Evolutionary conservation across 2,797 vertebrate species (phyloP).

Genomic region (Distichodus sexfasciatus): DNA sequence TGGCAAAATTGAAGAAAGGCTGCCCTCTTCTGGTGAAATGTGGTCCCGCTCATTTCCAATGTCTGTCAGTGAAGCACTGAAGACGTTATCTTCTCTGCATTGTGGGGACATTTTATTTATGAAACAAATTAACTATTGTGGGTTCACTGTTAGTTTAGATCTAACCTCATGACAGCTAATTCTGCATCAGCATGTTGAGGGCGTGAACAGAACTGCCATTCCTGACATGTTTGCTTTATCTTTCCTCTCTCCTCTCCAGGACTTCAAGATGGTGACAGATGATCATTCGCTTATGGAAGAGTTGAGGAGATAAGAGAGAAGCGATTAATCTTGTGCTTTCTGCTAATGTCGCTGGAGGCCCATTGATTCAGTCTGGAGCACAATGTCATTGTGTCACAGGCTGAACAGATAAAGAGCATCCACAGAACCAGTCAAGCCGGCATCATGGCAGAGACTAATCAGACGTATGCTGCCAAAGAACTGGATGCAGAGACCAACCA

Average conservation of each 20-base stretch:
- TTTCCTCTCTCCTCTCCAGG: constrained; percentile 55
- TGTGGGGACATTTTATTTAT: neutral
- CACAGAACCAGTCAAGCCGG: constrained; percentile 67
- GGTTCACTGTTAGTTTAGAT: neutral
- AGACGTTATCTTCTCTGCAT: neutral
- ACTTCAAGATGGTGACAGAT: constrained; percentile 61
- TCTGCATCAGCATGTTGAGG: neutral
- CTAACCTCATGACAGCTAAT: neutral
- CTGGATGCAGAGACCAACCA: constrained; percentile 75
- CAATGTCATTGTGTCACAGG: constrained; percentile 75
- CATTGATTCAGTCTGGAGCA: constrained; percentile 66
- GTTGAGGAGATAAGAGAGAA: constrained; percentile 70
- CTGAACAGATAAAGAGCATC: constrained; percentile 73
- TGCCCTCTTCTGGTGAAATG: constrained; percentile 70
- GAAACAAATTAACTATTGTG: neutral
- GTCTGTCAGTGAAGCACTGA: neutral
- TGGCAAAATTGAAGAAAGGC: constrained; percentile 58
- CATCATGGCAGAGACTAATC: constrained; percentile 90
- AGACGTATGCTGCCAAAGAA: constrained; percentile 76
- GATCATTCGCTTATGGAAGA: constrained; percentile 59
- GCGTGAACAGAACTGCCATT: neutral
- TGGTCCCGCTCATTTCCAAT: constrained; percentile 7
- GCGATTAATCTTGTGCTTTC: constrained; percentile 64
- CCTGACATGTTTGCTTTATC: constrained; percentile 9
- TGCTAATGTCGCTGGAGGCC: constrained; percentile 64